Percentiles rank a stretch among this genome's conserved stretches.
Evolutionary conservation across 2,888 invertebrate genomes (phyloP).

Genomic region (Drosophila kuntzei): DNA sequence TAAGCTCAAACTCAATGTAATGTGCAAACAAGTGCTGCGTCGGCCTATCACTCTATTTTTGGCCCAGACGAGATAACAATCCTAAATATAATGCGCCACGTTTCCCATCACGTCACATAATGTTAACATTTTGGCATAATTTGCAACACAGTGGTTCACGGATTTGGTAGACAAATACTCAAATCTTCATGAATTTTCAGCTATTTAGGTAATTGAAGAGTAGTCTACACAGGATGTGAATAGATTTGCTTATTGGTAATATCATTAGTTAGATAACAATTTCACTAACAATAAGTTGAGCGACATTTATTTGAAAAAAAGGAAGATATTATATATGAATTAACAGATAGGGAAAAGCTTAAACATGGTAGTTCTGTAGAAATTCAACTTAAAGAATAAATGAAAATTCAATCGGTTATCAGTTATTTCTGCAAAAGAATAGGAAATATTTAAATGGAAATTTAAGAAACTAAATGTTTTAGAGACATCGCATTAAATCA

Average conservation of each 20-base stretch:
- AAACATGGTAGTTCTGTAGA: too few species aligned
- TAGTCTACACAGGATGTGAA: conserved; percentile 1
- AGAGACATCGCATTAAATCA: too few species aligned
- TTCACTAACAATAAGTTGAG: too few species aligned
- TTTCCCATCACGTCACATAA: conserved; percentile 36
- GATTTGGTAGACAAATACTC: background rate
- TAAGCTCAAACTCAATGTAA: conserved; percentile 32
- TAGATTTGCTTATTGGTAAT: background rate
- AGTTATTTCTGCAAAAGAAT: too few species aligned
- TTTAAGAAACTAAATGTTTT: too few species aligned
- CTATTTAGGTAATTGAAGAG: background rate
- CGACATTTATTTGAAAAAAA: too few species aligned
- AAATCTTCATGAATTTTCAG: background rate
- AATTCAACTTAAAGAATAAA: too few species aligned
- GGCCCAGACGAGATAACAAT: conserved; percentile 28
- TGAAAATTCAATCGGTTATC: too few species aligned
- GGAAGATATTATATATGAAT: too few species aligned
- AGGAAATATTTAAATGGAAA: too few species aligned
- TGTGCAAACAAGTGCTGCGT: conserved; percentile 18
- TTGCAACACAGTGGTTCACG: conserved; percentile 39
- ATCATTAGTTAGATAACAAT: background rate
- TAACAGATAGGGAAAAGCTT: too few species aligned
- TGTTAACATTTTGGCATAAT: conserved; percentile 36
- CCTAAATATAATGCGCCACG: conserved; percentile 31
- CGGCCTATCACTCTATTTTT: conserved; percentile 11